Conservation (phyloP, 2,113 vertebrate species). For the Forbesichthys papilliferus region DNA sequence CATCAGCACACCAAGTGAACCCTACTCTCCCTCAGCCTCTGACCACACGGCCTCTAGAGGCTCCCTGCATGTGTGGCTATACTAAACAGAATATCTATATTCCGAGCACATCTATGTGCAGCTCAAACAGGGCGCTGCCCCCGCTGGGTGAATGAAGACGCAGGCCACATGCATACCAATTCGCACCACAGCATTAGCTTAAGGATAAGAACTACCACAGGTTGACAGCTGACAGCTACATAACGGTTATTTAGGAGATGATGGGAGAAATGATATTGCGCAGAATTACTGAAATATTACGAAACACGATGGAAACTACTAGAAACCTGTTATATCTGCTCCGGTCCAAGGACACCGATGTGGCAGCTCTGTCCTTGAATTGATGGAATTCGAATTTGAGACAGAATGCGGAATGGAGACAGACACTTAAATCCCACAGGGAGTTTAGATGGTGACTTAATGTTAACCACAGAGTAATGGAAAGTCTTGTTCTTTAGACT, state of each 20-base stretch:
- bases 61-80: constrained; percentile 7
- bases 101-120: constrained; percentile 43
- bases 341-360: not conserved
- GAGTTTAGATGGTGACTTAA: constrained; percentile 18
- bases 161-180: constrained; percentile 33
- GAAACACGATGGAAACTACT: no score
- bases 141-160: constrained; percentile 17
- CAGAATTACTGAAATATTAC: no score
- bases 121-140: constrained; percentile 13
- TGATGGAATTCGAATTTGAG: not conserved
- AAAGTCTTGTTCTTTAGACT: constrained; percentile 27
- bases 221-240: not conserved
- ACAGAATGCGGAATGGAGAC: not conserved
- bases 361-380: not conserved
- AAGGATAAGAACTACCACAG: not conserved
- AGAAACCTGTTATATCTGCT: no score
- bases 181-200: not conserved
- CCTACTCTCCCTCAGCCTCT: constrained; percentile 22
- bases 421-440: not conserved
- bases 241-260: not conserved
- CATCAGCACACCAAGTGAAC: constrained; percentile 32
- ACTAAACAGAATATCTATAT: constrained; percentile 39
- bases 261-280: not conserved
- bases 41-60: not conserved
- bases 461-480: constrained; percentile 20